Conservation (phyloP, 2,113 vertebrate species). For the Eleginops maclovinus region DNA sequence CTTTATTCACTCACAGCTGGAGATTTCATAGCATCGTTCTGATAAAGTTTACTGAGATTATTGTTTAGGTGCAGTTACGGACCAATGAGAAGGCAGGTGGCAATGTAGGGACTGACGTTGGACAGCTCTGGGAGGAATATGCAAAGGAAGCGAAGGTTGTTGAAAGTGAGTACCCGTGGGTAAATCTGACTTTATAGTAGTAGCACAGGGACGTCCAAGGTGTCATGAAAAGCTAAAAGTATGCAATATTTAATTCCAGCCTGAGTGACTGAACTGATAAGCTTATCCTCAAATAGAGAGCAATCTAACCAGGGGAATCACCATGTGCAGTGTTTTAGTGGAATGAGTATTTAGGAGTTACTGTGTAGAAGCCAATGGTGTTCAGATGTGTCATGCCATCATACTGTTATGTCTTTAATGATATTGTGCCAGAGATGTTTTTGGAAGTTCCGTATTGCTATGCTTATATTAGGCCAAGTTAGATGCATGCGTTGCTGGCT, state of each 20-base stretch:
- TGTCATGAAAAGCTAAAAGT: not conserved
- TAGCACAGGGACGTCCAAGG: not conserved
- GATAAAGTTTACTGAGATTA: slow-evolving; percentile 29
- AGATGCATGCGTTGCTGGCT: not conserved
- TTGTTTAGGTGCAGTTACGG: slow-evolving; percentile 27
- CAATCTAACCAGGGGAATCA: not conserved
- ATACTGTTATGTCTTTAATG: slow-evolving; percentile 23
- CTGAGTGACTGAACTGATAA: no score
- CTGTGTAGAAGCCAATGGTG: slow-evolving; percentile 40
- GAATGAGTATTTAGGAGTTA: not conserved
- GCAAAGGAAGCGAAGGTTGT: slow-evolving; percentile 11
- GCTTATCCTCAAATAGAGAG: not conserved
- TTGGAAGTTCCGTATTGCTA: slow-evolving; percentile 19
- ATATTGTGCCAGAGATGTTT: slow-evolving; percentile 41
- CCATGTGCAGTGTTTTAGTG: not conserved
- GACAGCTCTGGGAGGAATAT: not conserved
- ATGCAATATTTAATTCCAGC: not conserved
- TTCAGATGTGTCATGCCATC: slow-evolving; percentile 1
- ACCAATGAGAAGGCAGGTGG: slow-evolving; percentile 9
- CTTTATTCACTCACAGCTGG: not conserved
- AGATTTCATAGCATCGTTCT: slow-evolving; percentile 11
- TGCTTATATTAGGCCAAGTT: slow-evolving; percentile 14
- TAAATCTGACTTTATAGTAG: slow-evolving; percentile 4
- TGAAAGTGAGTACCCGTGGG: slow-evolving; percentile 11
- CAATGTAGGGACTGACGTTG: not conserved